Conservation (phyloP, 2,888 invertebrate species). For the Coelogynopora nodosa region DNA sequence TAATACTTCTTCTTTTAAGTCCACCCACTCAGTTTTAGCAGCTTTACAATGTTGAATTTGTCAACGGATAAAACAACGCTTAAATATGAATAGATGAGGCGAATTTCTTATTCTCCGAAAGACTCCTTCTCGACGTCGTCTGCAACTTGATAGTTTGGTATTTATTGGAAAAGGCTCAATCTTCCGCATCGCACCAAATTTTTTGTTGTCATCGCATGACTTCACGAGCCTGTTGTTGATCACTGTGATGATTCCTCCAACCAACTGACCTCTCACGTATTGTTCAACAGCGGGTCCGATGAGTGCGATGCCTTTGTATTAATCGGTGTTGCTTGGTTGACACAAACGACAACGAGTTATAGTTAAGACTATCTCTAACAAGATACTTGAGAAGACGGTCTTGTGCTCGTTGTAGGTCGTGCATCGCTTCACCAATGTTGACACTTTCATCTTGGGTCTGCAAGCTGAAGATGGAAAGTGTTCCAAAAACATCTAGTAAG, state of each 20-base stretch:
- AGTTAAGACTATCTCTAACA: neutral
- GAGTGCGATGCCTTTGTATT: neutral
- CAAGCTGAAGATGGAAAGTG: neutral
- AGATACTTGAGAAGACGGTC: neutral
- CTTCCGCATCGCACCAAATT: neutral
- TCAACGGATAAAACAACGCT: neutral
- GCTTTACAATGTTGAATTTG: neutral
- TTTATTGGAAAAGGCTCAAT: neutral
- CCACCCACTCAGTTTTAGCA: neutral
- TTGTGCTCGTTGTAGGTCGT: neutral
- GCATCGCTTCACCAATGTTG: neutral
- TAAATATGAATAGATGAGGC: neutral
- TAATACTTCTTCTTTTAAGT: neutral
- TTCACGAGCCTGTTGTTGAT: neutral
- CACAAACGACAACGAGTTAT: neutral
- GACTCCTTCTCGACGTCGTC: constrained; percentile 1
- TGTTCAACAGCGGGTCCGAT: neutral
- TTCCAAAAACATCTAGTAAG: neutral
- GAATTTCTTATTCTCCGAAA: constrained; percentile 3
- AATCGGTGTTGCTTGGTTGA: neutral
- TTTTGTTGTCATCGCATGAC: neutral
- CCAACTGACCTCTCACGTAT: neutral
- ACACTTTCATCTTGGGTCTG: neutral
- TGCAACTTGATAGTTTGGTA: constrained; percentile 5
- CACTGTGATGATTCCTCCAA: neutral